phyloP scores from a whole-genome alignment of 2,797 vertebrate genomes.

The Takifugu ocellatus region DNA sequence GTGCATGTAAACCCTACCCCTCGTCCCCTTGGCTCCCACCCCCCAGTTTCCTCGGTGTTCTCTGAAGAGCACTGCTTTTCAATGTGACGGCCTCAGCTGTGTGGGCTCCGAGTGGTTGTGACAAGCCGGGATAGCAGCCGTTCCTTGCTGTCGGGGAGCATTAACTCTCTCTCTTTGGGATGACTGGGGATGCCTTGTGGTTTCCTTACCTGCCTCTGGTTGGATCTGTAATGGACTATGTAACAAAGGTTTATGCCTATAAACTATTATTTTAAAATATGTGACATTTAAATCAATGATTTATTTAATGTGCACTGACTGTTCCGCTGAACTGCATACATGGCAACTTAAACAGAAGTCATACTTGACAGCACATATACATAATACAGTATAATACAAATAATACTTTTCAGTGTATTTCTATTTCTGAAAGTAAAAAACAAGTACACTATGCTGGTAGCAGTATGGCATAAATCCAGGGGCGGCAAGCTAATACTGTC shows the following conservation, averaged over 20 bases:
- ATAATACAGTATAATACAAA: too few species aligned
- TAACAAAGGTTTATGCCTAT: background rate
- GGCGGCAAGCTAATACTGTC: too few species aligned
- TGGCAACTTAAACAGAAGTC: too few species aligned
- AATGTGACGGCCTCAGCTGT: slow-evolving; percentile 59
- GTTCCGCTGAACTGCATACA: too few species aligned
- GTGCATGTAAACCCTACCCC: slow-evolving; percentile 43
- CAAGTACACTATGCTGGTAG: too few species aligned
- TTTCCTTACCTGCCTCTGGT: slow-evolving; percentile 34
- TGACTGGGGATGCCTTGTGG: slow-evolving; percentile 48
- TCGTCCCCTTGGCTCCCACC: slow-evolving; percentile 14
- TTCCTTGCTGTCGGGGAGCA: slow-evolving; percentile 63
- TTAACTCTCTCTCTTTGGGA: slow-evolving; percentile 52
- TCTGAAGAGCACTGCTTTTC: slow-evolving; percentile 29
- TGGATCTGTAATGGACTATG: slow-evolving; percentile 10
- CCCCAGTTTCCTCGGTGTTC: slow-evolving; percentile 29
- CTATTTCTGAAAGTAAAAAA: too few species aligned
- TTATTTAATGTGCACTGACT: too few species aligned
- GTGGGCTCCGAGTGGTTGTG: slow-evolving; percentile 64
- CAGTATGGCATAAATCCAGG: too few species aligned
- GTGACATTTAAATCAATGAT: too few species aligned
- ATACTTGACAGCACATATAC: too few species aligned
- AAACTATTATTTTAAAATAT: too few species aligned
- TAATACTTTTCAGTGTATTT: too few species aligned
- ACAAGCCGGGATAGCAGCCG: slow-evolving; percentile 65